Evolutionary conservation across 2,888 invertebrate species (phyloP).

Genomic region (Dexiosoma caninum): DNA sequence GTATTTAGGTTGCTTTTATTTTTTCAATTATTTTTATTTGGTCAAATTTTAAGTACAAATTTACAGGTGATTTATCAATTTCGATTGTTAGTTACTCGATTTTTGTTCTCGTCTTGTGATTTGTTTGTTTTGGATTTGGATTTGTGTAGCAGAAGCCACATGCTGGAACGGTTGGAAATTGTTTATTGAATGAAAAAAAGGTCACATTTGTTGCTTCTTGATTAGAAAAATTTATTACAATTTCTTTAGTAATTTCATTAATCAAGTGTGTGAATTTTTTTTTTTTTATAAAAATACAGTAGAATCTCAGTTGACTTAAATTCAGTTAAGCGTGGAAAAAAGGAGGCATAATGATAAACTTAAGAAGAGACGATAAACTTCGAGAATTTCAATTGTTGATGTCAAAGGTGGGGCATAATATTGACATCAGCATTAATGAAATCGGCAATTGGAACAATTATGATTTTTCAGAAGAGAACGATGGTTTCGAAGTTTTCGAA

Average conservation of each 20-base stretch:
- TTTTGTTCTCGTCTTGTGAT: conserved; percentile 15
- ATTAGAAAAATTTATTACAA: conserved; percentile 36
- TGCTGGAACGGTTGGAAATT: conserved; percentile 23
- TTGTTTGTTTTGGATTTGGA: conserved; percentile 8
- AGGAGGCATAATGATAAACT: too few relatives aligned
- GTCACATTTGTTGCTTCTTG: conserved; percentile 57
- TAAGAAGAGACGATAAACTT: too few relatives aligned
- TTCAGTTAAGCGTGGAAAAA: too few relatives aligned
- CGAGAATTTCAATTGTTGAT: too few relatives aligned
- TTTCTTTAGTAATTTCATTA: conserved; percentile 56
- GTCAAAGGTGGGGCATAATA: too few relatives aligned
- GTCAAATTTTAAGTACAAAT: conserved; percentile 54
- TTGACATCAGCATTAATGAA: too few relatives aligned
- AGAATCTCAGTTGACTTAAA: too few relatives aligned
- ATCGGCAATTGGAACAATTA: too few relatives aligned
- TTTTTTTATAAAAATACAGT: background rate
- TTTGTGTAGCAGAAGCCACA: conserved; percentile 42
- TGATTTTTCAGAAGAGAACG: too few relatives aligned
- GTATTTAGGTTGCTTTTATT: too few relatives aligned
- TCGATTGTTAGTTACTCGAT: conserved; percentile 46
- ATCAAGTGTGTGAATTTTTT: conserved; percentile 51
- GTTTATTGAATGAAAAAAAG: conserved; percentile 19
- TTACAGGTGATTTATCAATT: conserved; percentile 66
- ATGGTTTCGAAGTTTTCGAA: too few relatives aligned
- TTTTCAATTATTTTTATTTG: background rate